These are phyloP conservation scores for Drosophila sp. DNA, from an alignment of 1,140 invertebrate species.

Conservation along the genomic window DNA sequence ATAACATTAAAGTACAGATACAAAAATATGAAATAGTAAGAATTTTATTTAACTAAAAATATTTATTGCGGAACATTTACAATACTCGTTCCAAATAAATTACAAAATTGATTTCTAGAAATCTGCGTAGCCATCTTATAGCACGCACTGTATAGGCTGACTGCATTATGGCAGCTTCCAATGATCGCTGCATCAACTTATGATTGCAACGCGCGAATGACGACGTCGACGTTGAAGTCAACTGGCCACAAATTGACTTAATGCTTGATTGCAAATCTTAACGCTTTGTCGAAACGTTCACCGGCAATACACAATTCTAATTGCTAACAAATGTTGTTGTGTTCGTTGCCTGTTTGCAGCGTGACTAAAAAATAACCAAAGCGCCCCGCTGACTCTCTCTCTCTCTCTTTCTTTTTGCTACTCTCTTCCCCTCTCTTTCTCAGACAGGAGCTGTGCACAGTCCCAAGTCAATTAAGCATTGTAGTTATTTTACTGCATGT, in stretches of 20 bases:
- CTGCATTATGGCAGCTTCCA: slow-evolving; percentile 29
- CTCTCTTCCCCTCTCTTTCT: neutral
- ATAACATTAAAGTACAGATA: too few relatives aligned
- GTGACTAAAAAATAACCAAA: slow-evolving; percentile 48
- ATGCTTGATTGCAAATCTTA: slow-evolving; percentile 79
- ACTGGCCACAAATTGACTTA: slow-evolving; percentile 72
- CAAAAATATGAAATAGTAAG: too few relatives aligned
- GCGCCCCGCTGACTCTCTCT: slow-evolving; percentile 5
- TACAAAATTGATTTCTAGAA: slow-evolving; percentile 4
- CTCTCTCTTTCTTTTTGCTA: neutral
- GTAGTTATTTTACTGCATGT: slow-evolving; percentile 22
- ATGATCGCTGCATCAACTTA: slow-evolving; percentile 37
- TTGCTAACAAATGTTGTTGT: slow-evolving; percentile 68
- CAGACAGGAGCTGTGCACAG: neutral
- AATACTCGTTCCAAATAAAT: too few relatives aligned
- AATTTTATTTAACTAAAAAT: too few relatives aligned
- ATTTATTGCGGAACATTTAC: too few relatives aligned
- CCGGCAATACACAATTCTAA: slow-evolving; percentile 66
- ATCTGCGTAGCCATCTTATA: slow-evolving; percentile 8
- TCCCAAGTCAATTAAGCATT: slow-evolving; percentile 58
- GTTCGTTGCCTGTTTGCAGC: slow-evolving; percentile 36
- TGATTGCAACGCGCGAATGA: slow-evolving; percentile 55
- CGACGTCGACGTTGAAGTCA: slow-evolving; percentile 5
- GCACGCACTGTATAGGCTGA: slow-evolving; percentile 28
- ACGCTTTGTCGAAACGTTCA: slow-evolving; percentile 75